These are phyloP conservation scores for Salticus scenicus DNA, from an alignment of 2,888 invertebrate genomes.

Conservation along the genomic window DNA sequence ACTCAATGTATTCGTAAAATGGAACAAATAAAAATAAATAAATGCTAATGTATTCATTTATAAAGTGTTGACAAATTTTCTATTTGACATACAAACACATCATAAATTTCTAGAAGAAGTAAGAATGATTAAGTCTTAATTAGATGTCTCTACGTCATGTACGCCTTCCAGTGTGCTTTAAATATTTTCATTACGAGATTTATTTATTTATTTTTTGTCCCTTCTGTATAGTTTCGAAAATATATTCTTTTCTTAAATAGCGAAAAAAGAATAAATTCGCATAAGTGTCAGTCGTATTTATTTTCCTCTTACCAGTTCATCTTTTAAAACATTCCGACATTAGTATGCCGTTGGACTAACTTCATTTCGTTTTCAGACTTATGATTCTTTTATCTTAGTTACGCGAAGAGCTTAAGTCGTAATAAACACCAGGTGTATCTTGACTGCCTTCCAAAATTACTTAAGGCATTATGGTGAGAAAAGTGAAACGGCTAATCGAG, in stretches of 20 bases:
- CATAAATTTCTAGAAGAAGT: too few species aligned
- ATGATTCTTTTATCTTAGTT: background rate
- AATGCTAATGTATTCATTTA: too few species aligned
- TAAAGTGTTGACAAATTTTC: too few species aligned
- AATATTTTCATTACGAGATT: too few species aligned
- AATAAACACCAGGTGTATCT: background rate
- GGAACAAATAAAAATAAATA: too few species aligned
- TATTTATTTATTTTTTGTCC: constrained; percentile 22
- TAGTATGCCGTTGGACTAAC: background rate
- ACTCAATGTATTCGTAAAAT: too few species aligned
- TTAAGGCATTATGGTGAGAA: background rate
- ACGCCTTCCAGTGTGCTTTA: constrained; percentile 51
- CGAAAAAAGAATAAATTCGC: background rate
- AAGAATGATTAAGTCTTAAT: background rate
- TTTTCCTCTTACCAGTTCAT: background rate
- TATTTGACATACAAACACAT: too few species aligned
- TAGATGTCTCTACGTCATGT: constrained; percentile 18
- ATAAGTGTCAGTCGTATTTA: background rate
- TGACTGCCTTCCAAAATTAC: background rate
- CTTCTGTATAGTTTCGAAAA: constrained; percentile 14
- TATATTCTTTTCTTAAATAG: background rate
- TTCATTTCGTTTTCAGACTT: too few species aligned
- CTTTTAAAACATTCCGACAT: background rate
- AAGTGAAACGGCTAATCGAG: background rate
- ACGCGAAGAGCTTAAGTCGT: background rate